Evolutionary conservation across 2,888 invertebrate genomes (phyloP), one percentile per base, ranked within the genome.

Genomic region (Spicauda simplicius): DNA sequence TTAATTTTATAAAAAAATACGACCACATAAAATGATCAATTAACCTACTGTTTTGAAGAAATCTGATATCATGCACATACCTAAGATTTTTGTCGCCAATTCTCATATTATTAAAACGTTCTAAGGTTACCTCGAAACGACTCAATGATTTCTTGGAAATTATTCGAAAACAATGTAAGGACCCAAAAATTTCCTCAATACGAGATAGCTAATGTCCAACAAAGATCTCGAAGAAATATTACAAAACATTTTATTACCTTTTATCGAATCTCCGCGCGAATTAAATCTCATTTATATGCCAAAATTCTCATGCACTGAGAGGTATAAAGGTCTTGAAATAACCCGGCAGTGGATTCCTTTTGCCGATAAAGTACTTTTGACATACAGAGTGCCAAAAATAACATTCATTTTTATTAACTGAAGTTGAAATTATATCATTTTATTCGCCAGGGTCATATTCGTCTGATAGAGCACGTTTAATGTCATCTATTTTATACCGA

Each of bases 321-420:
- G 65, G 59, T 72, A 68, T 70, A 71, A 68, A 70, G 70, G 68
- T 71, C 68, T 69, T 70, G 65, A 64, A 57, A 68, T 64, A 71
- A 69, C 71, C 69, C 72, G 71, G 72, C 71, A 69, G 77, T 56
- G 37, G 18, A 56, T 56, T 56, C 56, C 56, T 56, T 16, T 16
- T 10, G 37, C 37, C 18, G 18, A 56, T 33, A 56, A 56, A 37
- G 33, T 52, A n/a, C 11, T 25, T 25, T 25, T 52, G 18, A 16
- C 50, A n/a, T 18, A n/a, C n/a, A 50, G 50, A 50, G 50, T 18
- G 4, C n/a, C n/a, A 50, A 18, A 45, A 45, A 45, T 12, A n/a
- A 33, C 8, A 33, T 6, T 6, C 33, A 33, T 33, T 33, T 33
- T 33, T 33, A 33, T 33, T 33, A 6, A 33, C 8, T 33, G 33